Evolutionary conservation across 2,113 vertebrate genomes (phyloP), one percentile per base, ranked within the genome.

Genomic region (Tetraodon nigroviridis): DNA sequence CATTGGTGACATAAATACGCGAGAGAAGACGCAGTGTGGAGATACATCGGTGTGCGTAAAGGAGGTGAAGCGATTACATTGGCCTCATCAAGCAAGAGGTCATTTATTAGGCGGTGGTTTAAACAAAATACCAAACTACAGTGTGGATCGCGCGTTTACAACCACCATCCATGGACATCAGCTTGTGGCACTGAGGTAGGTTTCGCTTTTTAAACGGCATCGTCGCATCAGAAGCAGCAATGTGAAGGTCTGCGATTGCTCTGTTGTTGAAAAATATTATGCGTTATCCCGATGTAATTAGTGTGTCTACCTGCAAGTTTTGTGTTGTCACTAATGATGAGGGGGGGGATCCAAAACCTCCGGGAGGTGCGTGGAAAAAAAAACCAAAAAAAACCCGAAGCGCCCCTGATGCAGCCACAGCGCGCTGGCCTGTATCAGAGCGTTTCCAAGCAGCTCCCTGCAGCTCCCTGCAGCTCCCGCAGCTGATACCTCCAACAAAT

Each of bases 401-500:
- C 29, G 55, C 44, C 64, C 51, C 49, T 12, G 18, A 53, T 27
- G 44, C 71, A 77, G 69, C 67, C 75, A 64, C 71, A 44, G 64
- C 20, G 83, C 81, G 18, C 58, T 65, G 80, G 83, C 74, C 81
- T 79, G 85, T 32, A 67, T 69, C 79, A 8, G 75, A 72, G 15
- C 75, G 55, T 54, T 69, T 62, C 76, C 59, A 8, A 2, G 20
- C 66, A 44, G 8, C 11, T 37, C 32, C 32, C 32, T 2, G 19
- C 69, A 44, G 24, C 24, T 27, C 22, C 22, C 22, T n/a, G 22
- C 22, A 24, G 54, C 67, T 80, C 61, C 73, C 17, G 71, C 86
- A 88, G 82, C 84, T 85, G 86, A 78, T 78, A 46, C 79, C 80
- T 68, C 66, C 3, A 46, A 76, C 48, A 57, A 44, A 76, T 46